Evolutionary conservation across 2,113 vertebrate species (phyloP), one percentile per base, ranked within the genome.

Genomic region (Chascanopsetta lugubris): DNA sequence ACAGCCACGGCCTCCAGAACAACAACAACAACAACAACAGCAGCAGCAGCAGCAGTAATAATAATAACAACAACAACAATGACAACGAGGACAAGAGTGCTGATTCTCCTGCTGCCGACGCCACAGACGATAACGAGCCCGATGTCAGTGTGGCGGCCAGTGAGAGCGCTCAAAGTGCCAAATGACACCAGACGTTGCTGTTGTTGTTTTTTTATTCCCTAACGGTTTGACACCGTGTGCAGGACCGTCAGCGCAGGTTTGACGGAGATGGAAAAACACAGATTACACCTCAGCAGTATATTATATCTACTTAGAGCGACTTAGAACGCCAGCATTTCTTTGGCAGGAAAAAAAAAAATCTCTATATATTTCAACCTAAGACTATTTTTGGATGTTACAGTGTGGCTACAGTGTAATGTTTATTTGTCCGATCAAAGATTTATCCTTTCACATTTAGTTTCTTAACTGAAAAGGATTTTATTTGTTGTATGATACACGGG

Each of bases 211-310:
- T 88, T 89, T 81, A 75, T 69, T 81, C 40, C 32, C 64, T 56
- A 48, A 84, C 75, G 86, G 91, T 92, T 92, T 83, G 88, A 92
- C 89, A 76, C 86, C 49, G 43, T 76, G 58, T 78, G 77, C 72
- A 62, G 63, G 77, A 84, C 76, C 72, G 65, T 81, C 64, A 29
- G 54, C 48, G 47, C 51, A 63, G 26, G 47, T 63, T 62, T 71
- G 68, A 76, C 59, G 25, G 61, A 71, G 85, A 75, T 49, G 76
- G 59, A 77, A 77, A 69, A 53, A 90, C 87, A 53, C 89, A 89
- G 90, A 89, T 76, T 65, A 90, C 92, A 93, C 93, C 93, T 95
- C 94, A 92, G 80, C 93, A 91, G 89, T 93, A 90, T 94, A 87
- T 87, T 70, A 83, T 84, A 83, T 79, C 71, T 81, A 79, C 74